phyloP scores from a whole-genome alignment of 2,797 vertebrate genomes.

The Chaetophractus vellerosus region DNA sequence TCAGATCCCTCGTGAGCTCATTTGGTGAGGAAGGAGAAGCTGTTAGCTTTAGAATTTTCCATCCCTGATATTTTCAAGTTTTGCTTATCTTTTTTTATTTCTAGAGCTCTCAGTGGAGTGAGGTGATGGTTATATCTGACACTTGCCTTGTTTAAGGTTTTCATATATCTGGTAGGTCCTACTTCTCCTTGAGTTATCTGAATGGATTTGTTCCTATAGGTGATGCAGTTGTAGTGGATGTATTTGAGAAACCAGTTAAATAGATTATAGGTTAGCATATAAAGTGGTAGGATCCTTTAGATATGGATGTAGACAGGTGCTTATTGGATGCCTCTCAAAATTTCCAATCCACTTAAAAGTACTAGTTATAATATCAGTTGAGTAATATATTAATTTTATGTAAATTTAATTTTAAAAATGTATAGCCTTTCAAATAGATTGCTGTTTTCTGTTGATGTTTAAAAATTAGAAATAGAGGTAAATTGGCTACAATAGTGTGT shows the following conservation, averaged over 20 bases:
- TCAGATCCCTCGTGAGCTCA: neutral
- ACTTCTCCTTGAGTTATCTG: conserved; percentile 33
- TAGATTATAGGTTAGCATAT: neutral
- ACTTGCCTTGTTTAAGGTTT: conserved; percentile 48
- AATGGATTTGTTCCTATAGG: conserved; percentile 1
- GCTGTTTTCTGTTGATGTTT: conserved; percentile 20
- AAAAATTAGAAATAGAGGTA: conserved; percentile 45
- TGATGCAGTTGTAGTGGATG: neutral
- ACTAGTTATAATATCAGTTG: neutral
- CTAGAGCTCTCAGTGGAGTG: conserved; percentile 22
- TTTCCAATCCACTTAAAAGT: conserved; percentile 12
- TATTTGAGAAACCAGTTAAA: conserved; percentile 47
- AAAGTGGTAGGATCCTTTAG: neutral
- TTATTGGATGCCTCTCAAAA: neutral
- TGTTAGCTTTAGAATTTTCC: conserved; percentile 16
- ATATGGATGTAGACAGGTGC: neutral
- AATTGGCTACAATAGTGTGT: neutral
- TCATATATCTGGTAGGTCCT: neutral
- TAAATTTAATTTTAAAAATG: conserved; percentile 15
- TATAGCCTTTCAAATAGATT: neutral
- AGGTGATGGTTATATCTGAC: neutral
- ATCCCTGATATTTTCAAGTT: neutral
- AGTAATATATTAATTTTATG: neutral
- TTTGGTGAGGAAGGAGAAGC: conserved; percentile 54
- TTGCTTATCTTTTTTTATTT: conserved; percentile 48